Evolutionary conservation across 2,113 vertebrate genomes (phyloP), one percentile per base, ranked within the genome.

Genomic region (Mobula hypostoma): DNA sequence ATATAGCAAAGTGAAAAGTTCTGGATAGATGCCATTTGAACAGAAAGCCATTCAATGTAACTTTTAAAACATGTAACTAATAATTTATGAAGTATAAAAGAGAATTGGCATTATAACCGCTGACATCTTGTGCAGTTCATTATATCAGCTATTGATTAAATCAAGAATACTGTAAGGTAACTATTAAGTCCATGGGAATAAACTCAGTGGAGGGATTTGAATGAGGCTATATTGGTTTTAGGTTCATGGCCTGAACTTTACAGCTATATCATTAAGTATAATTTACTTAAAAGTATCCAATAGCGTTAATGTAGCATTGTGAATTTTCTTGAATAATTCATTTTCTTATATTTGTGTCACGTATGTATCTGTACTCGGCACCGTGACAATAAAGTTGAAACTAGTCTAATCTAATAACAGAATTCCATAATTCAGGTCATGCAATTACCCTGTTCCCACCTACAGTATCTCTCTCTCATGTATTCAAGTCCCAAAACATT

Each of bases 331-430:
- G 85, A 90, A 66, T 90, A 66, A 32, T 90, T 90, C 61, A 90
- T 90, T 90, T 88, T 90, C 61, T 90, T 90, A 66, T 90, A 90
- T 66, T 90, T 90, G 85, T 90, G 85, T 27, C 61, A 88, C 61
- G 36, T 36, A 36, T 36, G 36, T 36, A 36, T 36, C 36, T 36
- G 36, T 36, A 36, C 36, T 36, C 36, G 36, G 36, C 36, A 36
- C 36, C 0, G 36, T 36, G 36, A 36, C 0, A 36, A 36, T 36
- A 36, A 36, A 36, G 36, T 36, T 36, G 36, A 36, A 36, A 36
- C 0, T 36, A 36, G 36, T 36, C 36, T 36, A 36, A 36, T 36
- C 0, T 36, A 36, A 90, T 68, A 90, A 68, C 85, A 90, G 85
- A 90, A 90, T 90, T 29, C 61, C 72, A 74, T 24, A 90, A n/a